phyloP scores from a whole-genome alignment of 2,888 invertebrate genomes.

The Fragum sueziense region DNA sequence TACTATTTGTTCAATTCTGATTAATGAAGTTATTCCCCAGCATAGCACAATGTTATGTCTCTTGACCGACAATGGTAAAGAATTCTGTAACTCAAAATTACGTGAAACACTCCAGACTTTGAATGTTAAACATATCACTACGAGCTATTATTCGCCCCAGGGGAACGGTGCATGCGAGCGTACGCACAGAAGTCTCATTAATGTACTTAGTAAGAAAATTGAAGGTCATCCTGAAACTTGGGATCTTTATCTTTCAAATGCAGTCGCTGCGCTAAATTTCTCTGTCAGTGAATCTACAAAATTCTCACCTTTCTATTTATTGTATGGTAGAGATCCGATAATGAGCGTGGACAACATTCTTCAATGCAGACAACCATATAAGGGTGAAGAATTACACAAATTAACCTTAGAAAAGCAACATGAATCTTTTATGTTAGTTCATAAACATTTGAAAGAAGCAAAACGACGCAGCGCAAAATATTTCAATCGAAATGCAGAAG shows the following conservation, averaged over 20 bases:
- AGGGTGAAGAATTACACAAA: slow-evolving; percentile 34
- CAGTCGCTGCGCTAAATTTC: slow-evolving; percentile 41
- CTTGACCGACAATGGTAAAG: slow-evolving; percentile 42
- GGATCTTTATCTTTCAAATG: slow-evolving; percentile 47
- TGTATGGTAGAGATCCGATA: slow-evolving; percentile 41
- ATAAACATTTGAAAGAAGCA: slow-evolving; percentile 16
- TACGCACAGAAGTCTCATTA: slow-evolving; percentile 19
- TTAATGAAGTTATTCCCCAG: slow-evolving; percentile 26
- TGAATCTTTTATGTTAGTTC: too few species aligned
- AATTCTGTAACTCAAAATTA: slow-evolving; percentile 19
- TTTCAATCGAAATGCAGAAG: slow-evolving; percentile 26
- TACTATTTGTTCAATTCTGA: slow-evolving; percentile 3
- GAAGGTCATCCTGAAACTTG: slow-evolving; percentile 29
- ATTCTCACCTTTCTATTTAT: slow-evolving; percentile 34
- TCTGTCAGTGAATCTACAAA: slow-evolving; percentile 35
- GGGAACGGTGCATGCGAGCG: slow-evolving; percentile 17
- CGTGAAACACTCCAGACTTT: slow-evolving; percentile 25
- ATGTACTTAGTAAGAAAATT: slow-evolving; percentile 31
- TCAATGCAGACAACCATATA: slow-evolving; percentile 33
- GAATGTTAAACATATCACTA: slow-evolving; percentile 39
- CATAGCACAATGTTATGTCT: slow-evolving; percentile 28
- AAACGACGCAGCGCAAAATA: slow-evolving; percentile 28
- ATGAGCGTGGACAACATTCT: slow-evolving; percentile 38
- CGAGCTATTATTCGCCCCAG: slow-evolving; percentile 19
- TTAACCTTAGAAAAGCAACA: slow-evolving; percentile 43